phyloP scores from a whole-genome alignment of 2,888 invertebrate genomes.

The Ligdia adustata region DNA sequence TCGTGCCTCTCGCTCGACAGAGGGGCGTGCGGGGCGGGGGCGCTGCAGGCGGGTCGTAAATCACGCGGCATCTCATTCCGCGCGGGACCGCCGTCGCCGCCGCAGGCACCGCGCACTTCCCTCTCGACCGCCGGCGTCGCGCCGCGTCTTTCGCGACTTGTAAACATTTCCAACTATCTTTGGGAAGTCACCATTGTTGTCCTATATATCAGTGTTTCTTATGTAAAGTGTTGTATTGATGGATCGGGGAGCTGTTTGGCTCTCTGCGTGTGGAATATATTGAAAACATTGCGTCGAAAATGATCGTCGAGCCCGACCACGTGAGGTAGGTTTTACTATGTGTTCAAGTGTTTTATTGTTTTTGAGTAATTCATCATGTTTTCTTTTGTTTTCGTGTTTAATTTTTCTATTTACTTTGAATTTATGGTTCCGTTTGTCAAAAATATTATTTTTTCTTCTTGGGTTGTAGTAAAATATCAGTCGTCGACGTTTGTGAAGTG shows the following conservation, averaged over 20 bases:
- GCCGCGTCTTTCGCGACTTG: conserved; percentile 81
- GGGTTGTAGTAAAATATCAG: conserved; percentile 11
- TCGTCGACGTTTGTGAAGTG: conserved; percentile 21
- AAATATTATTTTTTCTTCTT: conserved; percentile 24
- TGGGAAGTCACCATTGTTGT: conserved; percentile 67
- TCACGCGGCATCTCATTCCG: conserved; percentile 83
- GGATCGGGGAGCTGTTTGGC: conserved; percentile 66
- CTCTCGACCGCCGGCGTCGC: conserved; percentile 73
- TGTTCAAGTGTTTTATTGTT: conserved; percentile 64
- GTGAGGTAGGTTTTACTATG: conserved; percentile 76
- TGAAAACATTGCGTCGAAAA: conserved; percentile 77
- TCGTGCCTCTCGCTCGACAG: conserved; percentile 61
- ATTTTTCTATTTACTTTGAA: conserved; percentile 27
- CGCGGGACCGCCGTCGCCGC: conserved; percentile 82
- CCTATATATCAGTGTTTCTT: conserved; percentile 59
- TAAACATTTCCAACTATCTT: conserved; percentile 71
- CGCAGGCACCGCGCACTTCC: conserved; percentile 81
- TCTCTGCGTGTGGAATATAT: conserved; percentile 62
- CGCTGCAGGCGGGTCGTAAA: conserved; percentile 84
- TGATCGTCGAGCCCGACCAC: conserved; percentile 83
- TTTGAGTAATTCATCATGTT: conserved; percentile 44
- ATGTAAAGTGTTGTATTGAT: conserved; percentile 69
- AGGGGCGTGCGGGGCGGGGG: conserved; percentile 77
- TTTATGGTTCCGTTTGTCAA: conserved; percentile 23
- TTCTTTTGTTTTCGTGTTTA: conserved; percentile 38